These are phyloP conservation scores for Sarcophaga peregrina DNA, from an alignment of 1,140 invertebrate species.

Conservation along the genomic window DNA sequence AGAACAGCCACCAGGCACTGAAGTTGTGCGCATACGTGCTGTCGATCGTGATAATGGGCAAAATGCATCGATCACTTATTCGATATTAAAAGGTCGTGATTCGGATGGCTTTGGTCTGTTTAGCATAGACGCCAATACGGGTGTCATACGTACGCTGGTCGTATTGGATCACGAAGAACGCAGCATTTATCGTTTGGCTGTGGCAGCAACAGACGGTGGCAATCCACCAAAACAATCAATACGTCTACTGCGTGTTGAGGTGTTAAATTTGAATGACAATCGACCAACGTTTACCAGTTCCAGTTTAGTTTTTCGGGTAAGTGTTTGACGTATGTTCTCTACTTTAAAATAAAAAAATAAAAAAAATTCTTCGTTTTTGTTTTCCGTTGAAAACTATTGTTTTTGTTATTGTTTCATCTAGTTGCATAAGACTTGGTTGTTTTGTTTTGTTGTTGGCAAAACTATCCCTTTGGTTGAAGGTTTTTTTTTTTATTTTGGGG, in stretches of 20 bases:
- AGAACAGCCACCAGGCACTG: conserved; percentile 85
- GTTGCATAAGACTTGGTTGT: not conserved
- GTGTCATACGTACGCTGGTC: conserved; percentile 87
- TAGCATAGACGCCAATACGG: conserved; percentile 85
- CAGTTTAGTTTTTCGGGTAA: conserved; percentile 86
- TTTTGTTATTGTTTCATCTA: no score
- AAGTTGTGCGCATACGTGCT: conserved; percentile 86
- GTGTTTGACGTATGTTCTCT: conserved; percentile 52
- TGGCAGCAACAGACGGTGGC: conserved; percentile 88
- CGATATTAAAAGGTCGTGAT: conserved; percentile 84
- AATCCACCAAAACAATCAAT: conserved; percentile 82
- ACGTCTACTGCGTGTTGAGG: conserved; percentile 85
- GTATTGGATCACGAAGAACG: conserved; percentile 91
- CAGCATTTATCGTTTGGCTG: conserved; percentile 84
- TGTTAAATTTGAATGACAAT: conserved; percentile 91
- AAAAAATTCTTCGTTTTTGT: no score
- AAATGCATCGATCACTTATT: conserved; percentile 90
- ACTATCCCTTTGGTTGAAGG: not conserved
- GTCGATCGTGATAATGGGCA: conserved; percentile 87
- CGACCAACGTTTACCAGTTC: conserved; percentile 90
- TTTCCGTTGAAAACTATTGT: no score
- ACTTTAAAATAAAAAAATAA: no score
- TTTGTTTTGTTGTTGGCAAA: not conserved
- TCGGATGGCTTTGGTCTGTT: conserved; percentile 87
- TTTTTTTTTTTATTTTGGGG: not conserved